phyloP scores from a whole-genome alignment of 2,888 invertebrate genomes.

The Pollenia amentaria region DNA sequence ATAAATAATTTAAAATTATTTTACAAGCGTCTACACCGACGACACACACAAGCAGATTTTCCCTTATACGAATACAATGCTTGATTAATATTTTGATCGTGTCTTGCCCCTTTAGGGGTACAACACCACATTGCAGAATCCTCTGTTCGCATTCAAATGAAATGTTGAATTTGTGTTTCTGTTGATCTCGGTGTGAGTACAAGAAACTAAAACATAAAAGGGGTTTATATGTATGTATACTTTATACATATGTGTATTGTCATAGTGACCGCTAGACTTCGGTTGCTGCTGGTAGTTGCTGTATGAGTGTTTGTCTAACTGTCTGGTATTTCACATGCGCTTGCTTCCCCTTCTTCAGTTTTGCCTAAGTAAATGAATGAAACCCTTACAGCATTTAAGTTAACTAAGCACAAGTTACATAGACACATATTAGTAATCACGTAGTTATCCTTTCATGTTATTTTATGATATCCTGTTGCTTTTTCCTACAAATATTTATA shows the following conservation, averaged over 20 bases:
- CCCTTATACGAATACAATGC: no score
- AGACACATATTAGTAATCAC: constrained; percentile 36
- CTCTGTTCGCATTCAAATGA: constrained; percentile 3
- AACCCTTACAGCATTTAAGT: constrained; percentile 47
- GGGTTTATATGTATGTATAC: neutral
- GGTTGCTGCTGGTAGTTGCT: constrained; percentile 38
- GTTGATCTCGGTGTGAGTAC: neutral
- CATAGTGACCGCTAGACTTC: constrained; percentile 59
- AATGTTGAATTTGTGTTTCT: constrained; percentile 11
- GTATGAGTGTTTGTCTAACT: constrained; percentile 65
- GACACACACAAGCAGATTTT: no score
- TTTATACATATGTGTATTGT: neutral
- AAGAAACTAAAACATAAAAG: neutral
- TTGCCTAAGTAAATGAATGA: constrained; percentile 19
- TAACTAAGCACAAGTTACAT: constrained; percentile 34
- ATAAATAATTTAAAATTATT: no score
- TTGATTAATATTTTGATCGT: no score
- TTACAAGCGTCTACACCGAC: no score
- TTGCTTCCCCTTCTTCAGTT: constrained; percentile 40
- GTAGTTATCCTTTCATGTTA: constrained; percentile 68
- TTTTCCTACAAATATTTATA: constrained; percentile 34
- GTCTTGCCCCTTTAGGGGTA: neutral
- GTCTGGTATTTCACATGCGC: constrained; percentile 59
- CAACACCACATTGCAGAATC: neutral
- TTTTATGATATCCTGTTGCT: constrained; percentile 72